These are phyloP conservation scores for Lepidurus packardi DNA, from an alignment of 1,140 invertebrate genomes.

Conservation along the genomic window DNA sequence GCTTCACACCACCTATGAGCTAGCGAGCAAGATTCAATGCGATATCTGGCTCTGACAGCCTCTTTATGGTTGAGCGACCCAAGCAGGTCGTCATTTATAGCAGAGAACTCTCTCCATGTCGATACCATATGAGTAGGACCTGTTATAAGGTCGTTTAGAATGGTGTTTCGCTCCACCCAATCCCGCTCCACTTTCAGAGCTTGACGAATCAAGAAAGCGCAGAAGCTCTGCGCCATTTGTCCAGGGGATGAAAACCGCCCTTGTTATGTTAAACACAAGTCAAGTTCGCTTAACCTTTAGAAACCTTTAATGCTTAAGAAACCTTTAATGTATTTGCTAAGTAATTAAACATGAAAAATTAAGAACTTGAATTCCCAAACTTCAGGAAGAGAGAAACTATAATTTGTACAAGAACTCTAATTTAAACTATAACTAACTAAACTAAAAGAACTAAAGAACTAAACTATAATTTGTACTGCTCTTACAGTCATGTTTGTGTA, in stretches of 20 bases:
- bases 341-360: too few species aligned
- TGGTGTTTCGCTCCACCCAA: background rate
- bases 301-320: background rate
- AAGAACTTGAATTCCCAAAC: too few species aligned
- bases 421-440: too few species aligned
- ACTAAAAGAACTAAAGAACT: too few species aligned
- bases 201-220: background rate
- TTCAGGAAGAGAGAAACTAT: too few species aligned
- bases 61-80: slow-evolving; percentile 1
- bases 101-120: slow-evolving; percentile 9
- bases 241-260: background rate
- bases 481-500: too few species aligned
- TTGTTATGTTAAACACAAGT: background rate
- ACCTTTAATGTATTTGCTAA: too few species aligned
- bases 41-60: slow-evolving; percentile 15
- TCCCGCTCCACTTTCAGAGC: background rate
- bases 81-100: slow-evolving; percentile 19
- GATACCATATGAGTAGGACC: slow-evolving; percentile 21
- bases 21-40: slow-evolving; percentile 19
- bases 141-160: slow-evolving; percentile 2
- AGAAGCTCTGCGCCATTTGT: background rate
- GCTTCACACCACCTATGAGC: background rate
- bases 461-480: too few species aligned
- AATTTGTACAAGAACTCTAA: too few species aligned
- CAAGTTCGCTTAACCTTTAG: background rate